Evolutionary conservation across 2,888 invertebrate genomes (phyloP).

Genomic region (Scaptodrosophila latifasciaeformis): DNA sequence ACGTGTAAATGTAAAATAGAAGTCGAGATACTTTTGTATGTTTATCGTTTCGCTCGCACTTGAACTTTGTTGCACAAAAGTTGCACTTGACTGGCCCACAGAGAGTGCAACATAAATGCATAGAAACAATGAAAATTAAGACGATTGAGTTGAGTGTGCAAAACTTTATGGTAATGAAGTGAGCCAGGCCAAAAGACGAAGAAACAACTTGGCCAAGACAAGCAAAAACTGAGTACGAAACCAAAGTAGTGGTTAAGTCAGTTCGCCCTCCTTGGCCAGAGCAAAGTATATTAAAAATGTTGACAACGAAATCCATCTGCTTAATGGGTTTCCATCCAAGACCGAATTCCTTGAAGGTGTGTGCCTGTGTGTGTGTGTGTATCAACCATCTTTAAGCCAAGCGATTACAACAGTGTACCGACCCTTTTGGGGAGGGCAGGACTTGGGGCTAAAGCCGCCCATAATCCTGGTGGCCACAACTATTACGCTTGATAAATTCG

Average conservation of each 20-base stretch:
- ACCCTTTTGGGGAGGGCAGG: conserved; percentile 3
- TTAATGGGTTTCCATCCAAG: conserved; percentile 45
- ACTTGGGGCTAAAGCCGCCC: conserved; percentile 31
- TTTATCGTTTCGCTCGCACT: conserved; percentile 3
- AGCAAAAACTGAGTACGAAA: conserved; percentile 18
- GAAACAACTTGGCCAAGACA: conserved; percentile 27
- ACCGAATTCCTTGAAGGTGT: conserved; percentile 13
- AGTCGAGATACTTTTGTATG: neutral
- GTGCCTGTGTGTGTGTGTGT: neutral
- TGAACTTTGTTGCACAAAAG: conserved; percentile 37
- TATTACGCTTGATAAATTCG: conserved; percentile 69
- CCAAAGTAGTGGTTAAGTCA: neutral
- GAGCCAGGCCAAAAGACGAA: conserved; percentile 12
- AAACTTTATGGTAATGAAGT: conserved; percentile 52
- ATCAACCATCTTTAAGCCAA: conserved; percentile 54
- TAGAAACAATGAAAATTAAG: conserved; percentile 64
- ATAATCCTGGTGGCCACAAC: conserved; percentile 31
- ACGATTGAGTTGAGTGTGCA: conserved; percentile 27
- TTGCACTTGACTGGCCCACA: conserved; percentile 29
- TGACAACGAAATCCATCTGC: conserved; percentile 66
- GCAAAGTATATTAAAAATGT: conserved; percentile 51
- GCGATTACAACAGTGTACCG: conserved; percentile 50
- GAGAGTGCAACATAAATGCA: conserved; percentile 62
- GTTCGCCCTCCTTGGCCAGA: conserved; percentile 2
- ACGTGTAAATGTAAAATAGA: neutral